Evolutionary conservation across 2,888 invertebrate species (phyloP).

Genomic region (Periphyllus acericola): DNA sequence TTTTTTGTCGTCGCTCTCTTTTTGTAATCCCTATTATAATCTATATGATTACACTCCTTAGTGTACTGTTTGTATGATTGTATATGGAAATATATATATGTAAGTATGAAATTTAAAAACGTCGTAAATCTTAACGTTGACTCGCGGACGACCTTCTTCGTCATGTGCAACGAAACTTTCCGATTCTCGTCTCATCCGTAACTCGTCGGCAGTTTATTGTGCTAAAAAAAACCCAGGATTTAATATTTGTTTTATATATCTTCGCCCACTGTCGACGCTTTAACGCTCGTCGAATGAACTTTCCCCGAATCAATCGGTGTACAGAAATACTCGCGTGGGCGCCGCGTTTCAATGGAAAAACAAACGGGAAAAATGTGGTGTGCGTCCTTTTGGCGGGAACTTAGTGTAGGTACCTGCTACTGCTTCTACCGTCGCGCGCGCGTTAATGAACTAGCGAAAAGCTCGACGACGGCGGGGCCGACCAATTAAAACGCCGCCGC

Average conservation of each 20-base stretch:
- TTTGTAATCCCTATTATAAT: neutral
- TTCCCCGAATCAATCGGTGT: neutral
- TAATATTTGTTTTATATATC: neutral
- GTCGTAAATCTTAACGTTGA: slow-evolving; percentile 45
- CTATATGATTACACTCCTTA: neutral
- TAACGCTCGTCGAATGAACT: neutral
- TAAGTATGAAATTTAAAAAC: neutral
- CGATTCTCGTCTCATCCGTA: neutral
- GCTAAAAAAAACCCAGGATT: neutral
- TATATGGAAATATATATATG: neutral
- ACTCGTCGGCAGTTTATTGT: neutral
- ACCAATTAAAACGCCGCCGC: slow-evolving; percentile 55
- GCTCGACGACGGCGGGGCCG: slow-evolving; percentile 17
- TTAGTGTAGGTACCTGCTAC: too few species aligned
- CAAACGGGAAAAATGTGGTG: too few species aligned
- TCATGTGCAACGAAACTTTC: neutral
- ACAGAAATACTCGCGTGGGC: too few species aligned
- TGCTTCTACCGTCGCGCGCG: neutral
- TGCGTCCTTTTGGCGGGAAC: neutral
- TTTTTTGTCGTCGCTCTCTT: neutral
- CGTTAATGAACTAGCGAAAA: slow-evolving; percentile 40
- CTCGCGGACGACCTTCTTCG: slow-evolving; percentile 15
- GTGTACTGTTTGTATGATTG: neutral
- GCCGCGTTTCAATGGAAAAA: too few species aligned
- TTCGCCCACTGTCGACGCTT: neutral